Conservation (phyloP, 2,888 invertebrate genomes). For the Leucophenga montana region DNA sequence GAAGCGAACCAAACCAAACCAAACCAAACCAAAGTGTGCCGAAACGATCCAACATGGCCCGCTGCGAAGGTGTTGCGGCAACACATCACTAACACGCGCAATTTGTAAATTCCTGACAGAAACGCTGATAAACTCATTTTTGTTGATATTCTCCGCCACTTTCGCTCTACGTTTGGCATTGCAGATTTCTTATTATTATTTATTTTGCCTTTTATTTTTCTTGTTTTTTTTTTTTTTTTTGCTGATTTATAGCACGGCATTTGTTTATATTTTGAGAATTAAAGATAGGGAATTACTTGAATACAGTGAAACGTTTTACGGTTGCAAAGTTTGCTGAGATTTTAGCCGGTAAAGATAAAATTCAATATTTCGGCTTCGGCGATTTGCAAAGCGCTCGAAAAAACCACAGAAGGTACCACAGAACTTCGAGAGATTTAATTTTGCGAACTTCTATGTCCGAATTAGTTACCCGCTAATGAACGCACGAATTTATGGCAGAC, state of each 20-base stretch:
- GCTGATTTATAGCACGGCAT: slow-evolving; percentile 56
- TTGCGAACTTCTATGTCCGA: no score
- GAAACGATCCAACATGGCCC: neutral
- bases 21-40: neutral
- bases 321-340: no score
- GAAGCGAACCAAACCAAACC: neutral
- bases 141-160: slow-evolving; percentile 51
- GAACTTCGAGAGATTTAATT: no score
- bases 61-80: slow-evolving; percentile 48
- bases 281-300: slow-evolving; percentile 23
- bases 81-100: slow-evolving; percentile 47
- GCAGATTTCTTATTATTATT: slow-evolving; percentile 44
- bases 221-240: slow-evolving; percentile 3
- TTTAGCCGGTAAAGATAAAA: no score
- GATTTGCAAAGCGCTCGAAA: no score
- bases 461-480: no score
- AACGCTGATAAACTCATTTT: slow-evolving; percentile 68
- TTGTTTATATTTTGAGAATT: slow-evolving; percentile 16
- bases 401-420: no score
- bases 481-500: no score
- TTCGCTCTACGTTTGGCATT: neutral
- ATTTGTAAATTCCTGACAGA: slow-evolving; percentile 70
- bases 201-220: slow-evolving; percentile 36
- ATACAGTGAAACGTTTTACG: neutral
- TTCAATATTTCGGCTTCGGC: no score